These are phyloP conservation scores for Podilymbus podiceps DNA, from an alignment of 2,113 vertebrate genomes.

Conservation along the genomic window DNA sequence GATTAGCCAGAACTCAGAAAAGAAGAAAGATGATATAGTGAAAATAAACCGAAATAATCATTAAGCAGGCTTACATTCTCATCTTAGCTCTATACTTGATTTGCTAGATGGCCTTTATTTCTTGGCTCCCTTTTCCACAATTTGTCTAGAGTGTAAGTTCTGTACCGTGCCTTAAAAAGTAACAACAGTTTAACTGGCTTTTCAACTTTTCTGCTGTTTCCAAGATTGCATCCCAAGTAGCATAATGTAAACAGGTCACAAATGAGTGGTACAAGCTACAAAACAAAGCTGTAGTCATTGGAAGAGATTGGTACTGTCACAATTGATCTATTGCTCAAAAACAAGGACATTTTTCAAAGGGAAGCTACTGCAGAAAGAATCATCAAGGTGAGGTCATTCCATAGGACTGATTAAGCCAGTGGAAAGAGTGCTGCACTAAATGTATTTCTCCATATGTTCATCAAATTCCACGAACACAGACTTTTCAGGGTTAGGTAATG, in stretches of 20 bases:
- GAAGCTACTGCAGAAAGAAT: conserved; percentile 7
- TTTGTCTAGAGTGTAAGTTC: background rate
- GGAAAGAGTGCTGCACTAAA: conserved; percentile 20
- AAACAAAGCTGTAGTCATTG: background rate
- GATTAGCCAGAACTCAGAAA: background rate
- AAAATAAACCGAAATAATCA: background rate
- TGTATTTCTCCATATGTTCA: conserved; percentile 43
- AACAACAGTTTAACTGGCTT: background rate
- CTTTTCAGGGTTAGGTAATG: conserved; percentile 44
- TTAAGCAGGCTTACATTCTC: background rate
- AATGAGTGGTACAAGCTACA: background rate
- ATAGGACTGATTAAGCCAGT: conserved; percentile 16
- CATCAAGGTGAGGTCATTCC: conserved; percentile 22
- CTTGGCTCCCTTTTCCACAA: background rate
- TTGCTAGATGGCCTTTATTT: background rate
- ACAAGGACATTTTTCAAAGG: background rate
- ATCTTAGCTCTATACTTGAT: background rate
- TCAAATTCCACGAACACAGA: conserved; percentile 45
- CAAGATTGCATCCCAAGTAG: background rate
- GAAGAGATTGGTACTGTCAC: background rate
- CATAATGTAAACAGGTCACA: background rate
- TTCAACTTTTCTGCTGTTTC: background rate
- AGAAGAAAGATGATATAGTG: background rate
- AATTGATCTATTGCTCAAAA: background rate
- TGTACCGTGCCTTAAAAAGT: background rate